phyloP scores from a whole-genome alignment of 92 coral and sea anemone genomes.

The Umimayanthus kanabou region DNA sequence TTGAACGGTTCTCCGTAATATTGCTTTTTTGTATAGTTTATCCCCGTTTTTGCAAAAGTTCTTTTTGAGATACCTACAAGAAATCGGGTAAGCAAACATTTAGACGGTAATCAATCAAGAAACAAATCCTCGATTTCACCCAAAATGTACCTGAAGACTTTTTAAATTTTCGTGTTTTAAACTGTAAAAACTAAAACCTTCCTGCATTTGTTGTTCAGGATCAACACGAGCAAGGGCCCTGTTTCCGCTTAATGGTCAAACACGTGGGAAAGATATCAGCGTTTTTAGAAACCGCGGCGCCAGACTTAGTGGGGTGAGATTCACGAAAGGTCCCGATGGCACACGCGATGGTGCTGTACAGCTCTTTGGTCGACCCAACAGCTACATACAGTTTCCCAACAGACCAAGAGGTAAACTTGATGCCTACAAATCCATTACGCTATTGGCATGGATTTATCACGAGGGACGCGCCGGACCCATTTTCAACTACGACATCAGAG shows the following conservation, averaged over 20 bases:
- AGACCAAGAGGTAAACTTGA: constrained; percentile 9
- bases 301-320: not conserved
- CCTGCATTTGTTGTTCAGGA: not conserved
- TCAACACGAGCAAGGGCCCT: constrained; percentile 14
- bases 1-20: not conserved
- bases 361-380: constrained; percentile 2
- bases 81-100: too few relatives aligned
- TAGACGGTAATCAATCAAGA: too few relatives aligned
- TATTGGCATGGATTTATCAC: constrained; percentile 19
- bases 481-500: constrained; percentile 22
- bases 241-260: constrained; percentile 8
- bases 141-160: too few relatives aligned
- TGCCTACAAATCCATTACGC: constrained; percentile 14
- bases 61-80: too few relatives aligned
- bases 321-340: constrained; percentile 23
- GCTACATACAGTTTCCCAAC: constrained; percentile 29
- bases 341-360: constrained; percentile 14
- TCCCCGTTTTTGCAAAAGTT: too few relatives aligned
- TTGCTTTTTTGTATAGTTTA: too few relatives aligned
- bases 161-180: too few relatives aligned
- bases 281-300: constrained; percentile 21
- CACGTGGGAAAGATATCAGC: constrained; percentile 19
- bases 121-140: too few relatives aligned
- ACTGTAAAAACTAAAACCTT: not conserved
- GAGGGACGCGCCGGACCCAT: constrained; percentile 13